Evolutionary conservation across 2,797 vertebrate genomes (phyloP).

Genomic region (Epinephelus malabaricus): DNA sequence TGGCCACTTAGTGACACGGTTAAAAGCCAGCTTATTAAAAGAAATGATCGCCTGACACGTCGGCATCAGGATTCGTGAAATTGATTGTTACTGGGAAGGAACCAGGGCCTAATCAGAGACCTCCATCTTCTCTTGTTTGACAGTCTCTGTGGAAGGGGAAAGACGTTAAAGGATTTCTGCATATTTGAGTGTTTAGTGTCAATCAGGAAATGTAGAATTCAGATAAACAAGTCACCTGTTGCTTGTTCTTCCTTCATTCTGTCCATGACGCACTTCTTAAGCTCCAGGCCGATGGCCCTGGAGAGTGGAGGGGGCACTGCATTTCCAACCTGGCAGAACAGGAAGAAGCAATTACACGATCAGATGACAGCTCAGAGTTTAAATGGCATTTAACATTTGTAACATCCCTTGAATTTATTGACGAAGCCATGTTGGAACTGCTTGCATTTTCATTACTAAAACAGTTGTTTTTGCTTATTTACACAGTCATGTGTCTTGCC

Average conservation of each 20-base stretch:
- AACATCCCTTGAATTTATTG: not conserved
- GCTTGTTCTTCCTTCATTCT: constrained; percentile 86
- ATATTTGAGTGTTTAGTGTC: not conserved
- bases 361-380: too few relatives aligned
- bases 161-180: not conserved
- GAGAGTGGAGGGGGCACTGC: constrained; percentile 96
- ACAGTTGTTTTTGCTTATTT: not conserved
- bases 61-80: constrained; percentile 52
- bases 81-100: constrained; percentile 22
- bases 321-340: constrained; percentile 91
- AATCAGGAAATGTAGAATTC: not conserved
- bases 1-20: constrained; percentile 71
- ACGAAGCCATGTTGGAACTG: not conserved
- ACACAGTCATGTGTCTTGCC: not conserved
- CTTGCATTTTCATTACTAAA: not conserved
- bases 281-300: constrained; percentile 94
- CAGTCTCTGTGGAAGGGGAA: constrained; percentile 69
- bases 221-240: constrained; percentile 77
- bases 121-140: constrained; percentile 89
- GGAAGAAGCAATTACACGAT: not conserved
- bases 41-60: constrained; percentile 67
- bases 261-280: constrained; percentile 88
- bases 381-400: not conserved
- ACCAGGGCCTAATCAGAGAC: constrained; percentile 79
- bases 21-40: constrained; percentile 74